These are phyloP conservation scores for Drosophila virilis DNA, from an alignment of 1,140 invertebrate genomes.

Conservation along the genomic window DNA sequence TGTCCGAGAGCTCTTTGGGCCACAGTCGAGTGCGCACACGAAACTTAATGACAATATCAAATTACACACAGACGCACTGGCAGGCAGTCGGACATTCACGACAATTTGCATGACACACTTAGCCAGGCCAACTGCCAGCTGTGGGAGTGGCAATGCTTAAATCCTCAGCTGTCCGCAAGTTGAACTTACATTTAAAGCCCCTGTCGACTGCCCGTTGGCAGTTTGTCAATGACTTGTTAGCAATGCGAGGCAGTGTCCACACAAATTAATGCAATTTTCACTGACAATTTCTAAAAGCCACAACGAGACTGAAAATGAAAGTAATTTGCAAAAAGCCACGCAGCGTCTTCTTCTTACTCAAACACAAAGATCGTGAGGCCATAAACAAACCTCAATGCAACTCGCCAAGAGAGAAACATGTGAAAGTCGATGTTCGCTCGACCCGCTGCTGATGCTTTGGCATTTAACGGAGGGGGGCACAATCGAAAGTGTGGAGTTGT, in stretches of 20 bases:
- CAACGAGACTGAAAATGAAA: constrained; percentile 64
- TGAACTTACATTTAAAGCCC: constrained; percentile 45
- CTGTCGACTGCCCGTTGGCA: constrained; percentile 32
- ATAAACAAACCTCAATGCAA: constrained; percentile 52
- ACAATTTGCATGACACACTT: constrained; percentile 79
- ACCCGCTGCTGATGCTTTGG: constrained; percentile 18
- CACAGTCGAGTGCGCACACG: constrained; percentile 75
- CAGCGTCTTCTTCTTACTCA: constrained; percentile 64
- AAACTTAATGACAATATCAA: constrained; percentile 80
- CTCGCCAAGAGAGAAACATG: constrained; percentile 28
- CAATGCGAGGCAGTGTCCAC: constrained; percentile 37
- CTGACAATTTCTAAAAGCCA: constrained; percentile 60
- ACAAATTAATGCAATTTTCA: constrained; percentile 58
- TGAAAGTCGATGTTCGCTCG: constrained; percentile 37
- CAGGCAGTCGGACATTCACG: constrained; percentile 28
- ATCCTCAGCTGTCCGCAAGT: constrained; percentile 66
- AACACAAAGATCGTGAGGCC: constrained; percentile 60
- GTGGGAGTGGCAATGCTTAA: constrained; percentile 36
- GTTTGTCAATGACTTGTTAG: constrained; percentile 70
- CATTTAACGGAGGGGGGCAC: constrained; percentile 5
- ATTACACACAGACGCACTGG: constrained; percentile 50
- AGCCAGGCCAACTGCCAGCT: constrained; percentile 18
- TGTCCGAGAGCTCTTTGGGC: constrained; percentile 60
- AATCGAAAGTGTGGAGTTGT: constrained; percentile 36
- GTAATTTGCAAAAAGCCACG: constrained; percentile 71